Conservation (phyloP, 2,113 vertebrate species). For the Oenanthe melanoleuca region DNA sequence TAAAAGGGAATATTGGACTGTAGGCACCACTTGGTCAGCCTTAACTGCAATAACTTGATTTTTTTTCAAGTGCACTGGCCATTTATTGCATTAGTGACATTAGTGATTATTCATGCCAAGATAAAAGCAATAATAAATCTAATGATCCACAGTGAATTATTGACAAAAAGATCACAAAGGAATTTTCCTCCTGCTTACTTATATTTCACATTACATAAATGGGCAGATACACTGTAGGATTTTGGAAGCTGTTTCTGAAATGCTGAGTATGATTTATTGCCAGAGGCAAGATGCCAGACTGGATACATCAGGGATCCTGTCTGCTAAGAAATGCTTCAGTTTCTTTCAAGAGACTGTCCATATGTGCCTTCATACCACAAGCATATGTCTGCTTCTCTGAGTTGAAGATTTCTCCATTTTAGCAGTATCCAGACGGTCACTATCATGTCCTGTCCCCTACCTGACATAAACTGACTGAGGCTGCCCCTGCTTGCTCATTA, state of each 20-base stretch:
- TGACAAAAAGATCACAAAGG: not conserved
- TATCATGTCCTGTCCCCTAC: not conserved
- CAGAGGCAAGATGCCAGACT: conserved; percentile 35
- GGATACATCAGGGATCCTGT: conserved; percentile 10
- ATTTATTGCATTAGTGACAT: not conserved
- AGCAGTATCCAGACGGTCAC: not conserved
- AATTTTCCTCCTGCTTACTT: conserved; percentile 18
- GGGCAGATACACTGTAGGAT: not conserved
- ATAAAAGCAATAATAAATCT: not conserved
- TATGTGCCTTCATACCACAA: not conserved
- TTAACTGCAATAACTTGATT: not conserved
- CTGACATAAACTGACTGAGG: not conserved
- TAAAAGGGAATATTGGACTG: not conserved
- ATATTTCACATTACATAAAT: not conserved
- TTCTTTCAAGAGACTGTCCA: conserved; percentile 17
- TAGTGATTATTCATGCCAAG: not conserved
- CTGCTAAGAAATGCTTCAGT: not conserved
- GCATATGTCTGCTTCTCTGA: not conserved
- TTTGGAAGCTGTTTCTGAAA: conserved; percentile 34
- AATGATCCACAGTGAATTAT: not conserved
- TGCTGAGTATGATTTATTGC: not conserved
- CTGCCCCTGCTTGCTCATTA: not conserved
- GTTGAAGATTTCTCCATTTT: not conserved
- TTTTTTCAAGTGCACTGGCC: not conserved
- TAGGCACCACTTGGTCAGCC: not conserved